These are phyloP conservation scores for Galerucella pusilla DNA, from an alignment of 2,888 invertebrate genomes.

Conservation along the genomic window DNA sequence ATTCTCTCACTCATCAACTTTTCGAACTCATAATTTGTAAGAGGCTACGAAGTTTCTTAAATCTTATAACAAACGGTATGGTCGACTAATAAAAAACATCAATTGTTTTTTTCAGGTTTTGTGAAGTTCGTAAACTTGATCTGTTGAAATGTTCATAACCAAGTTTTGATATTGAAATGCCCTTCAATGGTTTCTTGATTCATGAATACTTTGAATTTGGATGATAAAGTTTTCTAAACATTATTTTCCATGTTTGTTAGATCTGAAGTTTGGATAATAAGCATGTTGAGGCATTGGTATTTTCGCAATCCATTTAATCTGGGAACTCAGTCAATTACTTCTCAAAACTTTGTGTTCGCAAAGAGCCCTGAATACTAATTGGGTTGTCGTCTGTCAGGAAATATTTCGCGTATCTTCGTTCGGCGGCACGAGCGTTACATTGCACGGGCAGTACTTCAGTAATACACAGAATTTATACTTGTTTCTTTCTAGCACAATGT, in stretches of 20 bases:
- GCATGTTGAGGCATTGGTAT: neutral
- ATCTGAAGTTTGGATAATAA: neutral
- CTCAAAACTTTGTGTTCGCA: no score
- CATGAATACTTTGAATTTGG: neutral
- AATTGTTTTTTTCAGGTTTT: neutral
- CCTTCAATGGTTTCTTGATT: neutral
- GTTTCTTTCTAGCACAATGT: no score
- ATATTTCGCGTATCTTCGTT: no score
- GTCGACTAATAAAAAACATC: neutral
- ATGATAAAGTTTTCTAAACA: neutral
- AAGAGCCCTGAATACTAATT: no score
- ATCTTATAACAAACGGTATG: neutral
- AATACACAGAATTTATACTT: no score
- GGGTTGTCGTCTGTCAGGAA: no score
- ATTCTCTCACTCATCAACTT: neutral
- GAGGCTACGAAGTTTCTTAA: neutral
- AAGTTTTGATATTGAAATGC: neutral
- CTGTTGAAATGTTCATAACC: neutral
- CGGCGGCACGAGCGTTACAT: no score
- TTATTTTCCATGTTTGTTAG: neutral
- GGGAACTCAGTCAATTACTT: neutral
- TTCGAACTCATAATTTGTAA: neutral
- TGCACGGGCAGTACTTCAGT: no score
- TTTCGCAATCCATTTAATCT: neutral
- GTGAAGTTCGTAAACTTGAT: neutral